Evolutionary conservation across 2,888 invertebrate genomes (phyloP).

Genomic region (Pollenia angustigena): DNA sequence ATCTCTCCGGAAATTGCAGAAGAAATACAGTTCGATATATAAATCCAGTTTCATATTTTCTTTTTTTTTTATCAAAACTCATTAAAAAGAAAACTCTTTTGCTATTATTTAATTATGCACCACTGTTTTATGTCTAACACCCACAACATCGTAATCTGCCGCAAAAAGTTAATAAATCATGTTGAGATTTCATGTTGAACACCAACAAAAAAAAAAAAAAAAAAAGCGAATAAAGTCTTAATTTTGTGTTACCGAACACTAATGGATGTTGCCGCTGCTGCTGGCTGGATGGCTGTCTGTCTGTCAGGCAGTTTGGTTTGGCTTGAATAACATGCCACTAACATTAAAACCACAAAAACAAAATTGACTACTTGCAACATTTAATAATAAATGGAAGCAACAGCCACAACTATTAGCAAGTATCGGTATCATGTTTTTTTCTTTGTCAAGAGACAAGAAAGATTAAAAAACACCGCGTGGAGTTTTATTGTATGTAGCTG

Average conservation of each 20-base stretch:
- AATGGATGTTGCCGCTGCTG: slow-evolving; percentile 31
- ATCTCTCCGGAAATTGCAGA: too few relatives aligned
- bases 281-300: not conserved
- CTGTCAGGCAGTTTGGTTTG: slow-evolving; percentile 4
- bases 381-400: slow-evolving; percentile 49
- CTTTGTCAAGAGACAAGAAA: slow-evolving; percentile 18
- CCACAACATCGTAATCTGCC: slow-evolving; percentile 49
- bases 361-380: slow-evolving; percentile 54
- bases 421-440: slow-evolving; percentile 19
- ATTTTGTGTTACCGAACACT: slow-evolving; percentile 42
- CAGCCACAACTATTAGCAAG: slow-evolving; percentile 47
- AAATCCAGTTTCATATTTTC: not conserved
- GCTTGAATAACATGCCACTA: slow-evolving; percentile 50
- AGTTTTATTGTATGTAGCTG: slow-evolving; percentile 3
- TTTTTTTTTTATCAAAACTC: too few relatives aligned
- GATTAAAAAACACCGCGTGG: slow-evolving; percentile 13
- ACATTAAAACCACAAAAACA: slow-evolving; percentile 58
- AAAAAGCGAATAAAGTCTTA: slow-evolving; percentile 37
- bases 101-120: slow-evolving; percentile 49
- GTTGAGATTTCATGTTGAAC: slow-evolving; percentile 43
- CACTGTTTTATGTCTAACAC: slow-evolving; percentile 51
- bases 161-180: slow-evolving; percentile 64
- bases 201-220: not conserved
- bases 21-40: too few relatives aligned
- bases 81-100: not conserved